Percentiles rank a stretch among this genome's conserved stretches.
phyloP scores from a whole-genome alignment of 2,113 vertebrate genomes.

The Thinocorus orbignyianus region DNA sequence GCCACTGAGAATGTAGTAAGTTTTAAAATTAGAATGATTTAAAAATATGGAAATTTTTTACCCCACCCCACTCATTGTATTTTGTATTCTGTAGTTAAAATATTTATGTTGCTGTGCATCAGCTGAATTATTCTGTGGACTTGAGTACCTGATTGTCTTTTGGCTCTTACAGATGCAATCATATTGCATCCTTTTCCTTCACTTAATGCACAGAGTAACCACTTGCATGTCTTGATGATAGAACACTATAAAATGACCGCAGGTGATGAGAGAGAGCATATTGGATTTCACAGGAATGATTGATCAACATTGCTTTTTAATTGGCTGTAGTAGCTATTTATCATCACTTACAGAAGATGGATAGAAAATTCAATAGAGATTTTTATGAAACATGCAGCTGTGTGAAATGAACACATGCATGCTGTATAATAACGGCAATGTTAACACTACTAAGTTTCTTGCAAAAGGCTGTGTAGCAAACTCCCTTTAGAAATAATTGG shows the following conservation, averaged over 20 bases:
- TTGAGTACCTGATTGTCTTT: background rate
- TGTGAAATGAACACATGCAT: background rate
- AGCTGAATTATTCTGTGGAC: background rate
- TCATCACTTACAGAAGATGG: background rate
- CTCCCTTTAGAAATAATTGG: background rate
- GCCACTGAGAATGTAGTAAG: background rate
- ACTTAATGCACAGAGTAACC: background rate
- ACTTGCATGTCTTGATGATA: background rate
- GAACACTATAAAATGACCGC: background rate
- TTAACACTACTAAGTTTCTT: background rate
- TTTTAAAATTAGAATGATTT: background rate
- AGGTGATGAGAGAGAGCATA: background rate
- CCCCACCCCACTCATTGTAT: rapidly evolving
- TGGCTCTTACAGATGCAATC: background rate
- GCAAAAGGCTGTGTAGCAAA: background rate
- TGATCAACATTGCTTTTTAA: background rate
- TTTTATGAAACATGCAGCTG: background rate
- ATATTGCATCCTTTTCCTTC: background rate
- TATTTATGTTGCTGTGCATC: background rate
- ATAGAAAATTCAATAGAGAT: background rate
- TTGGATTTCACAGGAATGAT: background rate
- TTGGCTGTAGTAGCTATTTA: background rate
- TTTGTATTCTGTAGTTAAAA: background rate
- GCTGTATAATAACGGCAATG: background rate
- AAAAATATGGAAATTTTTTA: background rate